Conservation (phyloP, 1,140 invertebrate species). For the Drosophila kohkoa region DNA sequence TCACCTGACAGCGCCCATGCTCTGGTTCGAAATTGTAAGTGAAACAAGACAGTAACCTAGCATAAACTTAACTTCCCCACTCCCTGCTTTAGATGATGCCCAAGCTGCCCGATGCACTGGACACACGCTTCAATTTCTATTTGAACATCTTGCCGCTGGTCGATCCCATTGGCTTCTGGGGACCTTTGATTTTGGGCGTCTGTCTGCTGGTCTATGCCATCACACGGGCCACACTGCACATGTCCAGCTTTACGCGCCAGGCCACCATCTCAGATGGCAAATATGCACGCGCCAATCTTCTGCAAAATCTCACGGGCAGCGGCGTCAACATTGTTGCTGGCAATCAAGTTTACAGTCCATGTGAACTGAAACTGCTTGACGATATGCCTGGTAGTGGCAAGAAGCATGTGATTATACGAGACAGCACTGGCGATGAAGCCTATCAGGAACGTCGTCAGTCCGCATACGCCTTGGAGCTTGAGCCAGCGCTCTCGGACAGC, state of each 20-base stretch:
- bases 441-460: conserved; percentile 50
- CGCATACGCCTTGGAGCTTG: conserved; percentile 67
- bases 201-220: conserved; percentile 85
- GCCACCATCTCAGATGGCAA: conserved; percentile 64
- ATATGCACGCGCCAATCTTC: conserved; percentile 61
- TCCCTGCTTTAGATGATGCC: conserved; percentile 88
- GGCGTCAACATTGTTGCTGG: conserved; percentile 23
- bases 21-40: conserved; percentile 95
- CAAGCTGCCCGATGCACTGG: conserved; percentile 87
- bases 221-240: conserved; percentile 71
- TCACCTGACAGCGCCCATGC: conserved; percentile 89
- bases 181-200: conserved; percentile 86
- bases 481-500: conserved; percentile 69
- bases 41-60: neutral
- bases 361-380: conserved; percentile 72
- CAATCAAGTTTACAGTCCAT: conserved; percentile 63
- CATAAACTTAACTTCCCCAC: neutral
- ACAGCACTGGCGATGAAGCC: conserved; percentile 10
- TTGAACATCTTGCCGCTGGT: conserved; percentile 88
- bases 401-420: conserved; percentile 49
- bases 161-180: conserved; percentile 87
- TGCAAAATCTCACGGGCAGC: conserved; percentile 49
- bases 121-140: conserved; percentile 89
- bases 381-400: conserved; percentile 47
- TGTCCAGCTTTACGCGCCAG: conserved; percentile 65